Evolutionary conservation across 2,113 vertebrate species (phyloP), one percentile per base, ranked within the genome.

Genomic region (rabbit (Oryctolagus cuniculus)): DNA sequence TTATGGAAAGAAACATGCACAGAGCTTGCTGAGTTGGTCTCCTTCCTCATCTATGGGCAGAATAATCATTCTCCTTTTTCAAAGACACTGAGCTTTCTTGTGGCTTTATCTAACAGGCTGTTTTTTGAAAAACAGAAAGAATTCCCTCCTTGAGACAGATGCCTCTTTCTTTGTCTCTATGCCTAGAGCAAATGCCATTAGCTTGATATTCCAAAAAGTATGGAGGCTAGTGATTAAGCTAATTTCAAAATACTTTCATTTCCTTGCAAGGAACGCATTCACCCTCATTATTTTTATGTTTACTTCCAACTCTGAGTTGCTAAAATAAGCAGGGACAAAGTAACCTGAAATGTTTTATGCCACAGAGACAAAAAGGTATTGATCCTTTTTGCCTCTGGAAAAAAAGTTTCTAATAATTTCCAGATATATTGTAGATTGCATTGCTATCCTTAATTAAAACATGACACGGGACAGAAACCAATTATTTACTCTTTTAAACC

Each of bases 371-470:
- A 98, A 98, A 98, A 97, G 87, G 93, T 98, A 98, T 98, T 97
- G 98, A 98, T 98, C 90, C 84, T 96, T 98, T 98, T 98, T 95
- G 97, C 97, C 97, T 98, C 97, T 98, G 96, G 97, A 98, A 98
- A 94, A 96, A 95, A 97, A 95, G 97, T 98, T 98, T 98, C 97
- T 98, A 98, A 98, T 98, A 98, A 98, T 98, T 98, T 98, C 92
- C 96, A 98, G 97, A 98, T 98, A 98, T 98, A 97, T 97, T 7
- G 7, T 96, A 98, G 97, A 98, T 98, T 97, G 92, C 96, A 87
- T 83, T 97, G 97, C 98, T 98, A 97, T 98, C 97, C 98, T 98
- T 98, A 98, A 98, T 98, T 98, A 98, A 98, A 98, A 98, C 98
- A 98, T 97, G 98, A 97, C 97, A 97, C 51, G 96, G 81, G 98